Percentiles rank a stretch among this genome's conserved stretches.
Evolutionary conservation across 2,888 invertebrate species (phyloP).

Genomic region (Tridacna crocea): DNA sequence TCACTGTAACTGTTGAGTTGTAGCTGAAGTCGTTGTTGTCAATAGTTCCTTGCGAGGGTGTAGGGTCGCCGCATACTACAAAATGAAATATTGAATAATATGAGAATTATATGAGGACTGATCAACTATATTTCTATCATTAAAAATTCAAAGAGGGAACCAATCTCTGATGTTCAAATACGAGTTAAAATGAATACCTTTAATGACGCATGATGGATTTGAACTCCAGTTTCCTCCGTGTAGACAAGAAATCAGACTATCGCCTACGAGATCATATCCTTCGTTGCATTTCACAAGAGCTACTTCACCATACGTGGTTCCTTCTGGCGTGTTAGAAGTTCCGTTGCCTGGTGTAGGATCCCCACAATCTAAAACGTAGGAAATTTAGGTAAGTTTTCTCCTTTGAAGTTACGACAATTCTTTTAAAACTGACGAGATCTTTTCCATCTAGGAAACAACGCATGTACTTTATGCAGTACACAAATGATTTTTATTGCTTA

Average conservation of each 20-base stretch:
- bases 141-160: too few relatives aligned
- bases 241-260: not conserved
- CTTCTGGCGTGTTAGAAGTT: not conserved
- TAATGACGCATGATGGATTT: slow-evolving; percentile 14
- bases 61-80: slow-evolving; percentile 37
- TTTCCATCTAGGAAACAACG: too few relatives aligned
- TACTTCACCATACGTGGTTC: slow-evolving; percentile 27
- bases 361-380: slow-evolving; percentile 27
- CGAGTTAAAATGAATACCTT: not conserved
- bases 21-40: slow-evolving; percentile 18
- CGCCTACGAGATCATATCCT: slow-evolving; percentile 23
- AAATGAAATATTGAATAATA: not conserved
- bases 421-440: too few relatives aligned
- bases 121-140: too few relatives aligned
- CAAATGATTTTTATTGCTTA: too few relatives aligned
- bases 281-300: slow-evolving; percentile 23
- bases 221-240: slow-evolving; percentile 4
- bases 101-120: not conserved
- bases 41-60: slow-evolving; percentile 3
- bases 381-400: not conserved
- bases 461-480: too few relatives aligned
- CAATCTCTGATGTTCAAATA: too few relatives aligned
- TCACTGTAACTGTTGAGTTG: slow-evolving; percentile 12
- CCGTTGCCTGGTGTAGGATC: slow-evolving; percentile 32
- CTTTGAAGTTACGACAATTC: too few relatives aligned